Conservation (phyloP, 2,113 vertebrate species). For the Taurulus bubalis region DNA sequence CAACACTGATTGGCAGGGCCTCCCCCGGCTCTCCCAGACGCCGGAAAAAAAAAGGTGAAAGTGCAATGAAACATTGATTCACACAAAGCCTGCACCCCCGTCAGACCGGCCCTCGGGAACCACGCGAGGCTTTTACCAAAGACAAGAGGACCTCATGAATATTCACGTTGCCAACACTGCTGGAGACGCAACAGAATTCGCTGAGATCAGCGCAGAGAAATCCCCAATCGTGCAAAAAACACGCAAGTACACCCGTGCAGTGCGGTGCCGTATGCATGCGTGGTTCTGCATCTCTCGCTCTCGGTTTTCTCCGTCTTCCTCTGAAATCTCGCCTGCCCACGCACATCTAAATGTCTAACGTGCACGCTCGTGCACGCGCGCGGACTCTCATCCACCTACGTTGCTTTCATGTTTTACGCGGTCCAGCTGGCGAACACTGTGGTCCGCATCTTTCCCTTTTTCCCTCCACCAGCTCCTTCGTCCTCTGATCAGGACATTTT, state of each 20-base stretch:
- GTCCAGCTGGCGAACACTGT: constrained; percentile 31
- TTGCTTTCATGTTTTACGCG: constrained; percentile 46
- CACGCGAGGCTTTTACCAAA: constrained; percentile 63
- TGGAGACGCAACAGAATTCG: constrained; percentile 57
- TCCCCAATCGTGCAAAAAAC: constrained; percentile 62
- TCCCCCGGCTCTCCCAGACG: neutral
- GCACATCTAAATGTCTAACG: constrained; percentile 34
- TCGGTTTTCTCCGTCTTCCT: constrained; percentile 32
- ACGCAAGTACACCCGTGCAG: constrained; percentile 39
- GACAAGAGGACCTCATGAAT: constrained; percentile 70
- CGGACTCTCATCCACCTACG: constrained; percentile 48
- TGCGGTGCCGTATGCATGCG: constrained; percentile 37
- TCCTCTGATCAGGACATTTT: neutral
- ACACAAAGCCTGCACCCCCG: neutral
- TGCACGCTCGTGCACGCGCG: neutral
- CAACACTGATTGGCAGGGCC: constrained; percentile 9
- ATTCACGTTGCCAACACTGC: constrained; percentile 54
- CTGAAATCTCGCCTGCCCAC: constrained; percentile 43
- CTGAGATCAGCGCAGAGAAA: constrained; percentile 71
- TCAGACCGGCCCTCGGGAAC: constrained; percentile 31
- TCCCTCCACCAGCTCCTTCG: neutral
- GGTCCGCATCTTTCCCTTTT: constrained; percentile 4
- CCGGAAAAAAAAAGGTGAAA: constrained; percentile 22
- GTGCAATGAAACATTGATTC: constrained; percentile 52
- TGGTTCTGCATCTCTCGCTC: constrained; percentile 1